Evolutionary conservation across 1,140 invertebrate species (phyloP).

Genomic region (Trinorchestia longiramus): DNA sequence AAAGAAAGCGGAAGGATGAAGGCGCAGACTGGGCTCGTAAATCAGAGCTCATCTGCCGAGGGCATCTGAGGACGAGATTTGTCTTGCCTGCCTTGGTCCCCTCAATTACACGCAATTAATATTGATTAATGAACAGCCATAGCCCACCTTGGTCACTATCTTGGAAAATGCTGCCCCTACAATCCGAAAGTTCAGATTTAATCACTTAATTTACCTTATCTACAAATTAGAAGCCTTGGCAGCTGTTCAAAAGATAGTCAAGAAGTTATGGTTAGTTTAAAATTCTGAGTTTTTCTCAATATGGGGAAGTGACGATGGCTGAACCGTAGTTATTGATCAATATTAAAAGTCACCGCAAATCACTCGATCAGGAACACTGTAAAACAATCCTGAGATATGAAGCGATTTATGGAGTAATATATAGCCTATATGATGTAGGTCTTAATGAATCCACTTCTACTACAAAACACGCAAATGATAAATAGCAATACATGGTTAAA

Average conservation of each 20-base stretch:
- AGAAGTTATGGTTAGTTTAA: not conserved
- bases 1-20: not conserved
- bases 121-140: not conserved
- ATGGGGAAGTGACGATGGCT: not conserved
- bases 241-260: not conserved
- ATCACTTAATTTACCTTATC: not conserved
- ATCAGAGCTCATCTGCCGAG: constrained; percentile 32
- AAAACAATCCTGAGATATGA: not conserved
- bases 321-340: not conserved
- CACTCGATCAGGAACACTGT: not conserved
- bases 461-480: not conserved
- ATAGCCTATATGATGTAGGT: too few relatives aligned
- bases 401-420: too few relatives aligned
- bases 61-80: constrained; percentile 6
- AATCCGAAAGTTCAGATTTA: not conserved
- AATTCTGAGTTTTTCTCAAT: not conserved
- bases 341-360: not conserved
- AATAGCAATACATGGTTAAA: too few relatives aligned
- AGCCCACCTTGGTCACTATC: not conserved
- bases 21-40: not conserved
- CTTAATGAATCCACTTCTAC: not conserved
- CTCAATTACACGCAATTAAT: constrained; percentile 19
- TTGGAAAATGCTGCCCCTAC: not conserved
- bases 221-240: not conserved
- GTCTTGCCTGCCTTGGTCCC: not conserved